Percentiles rank a stretch among this genome's conserved stretches.
Conservation (phyloP, 1,140 invertebrate genomes). For the Pogonognathellus flavescens region DNA sequence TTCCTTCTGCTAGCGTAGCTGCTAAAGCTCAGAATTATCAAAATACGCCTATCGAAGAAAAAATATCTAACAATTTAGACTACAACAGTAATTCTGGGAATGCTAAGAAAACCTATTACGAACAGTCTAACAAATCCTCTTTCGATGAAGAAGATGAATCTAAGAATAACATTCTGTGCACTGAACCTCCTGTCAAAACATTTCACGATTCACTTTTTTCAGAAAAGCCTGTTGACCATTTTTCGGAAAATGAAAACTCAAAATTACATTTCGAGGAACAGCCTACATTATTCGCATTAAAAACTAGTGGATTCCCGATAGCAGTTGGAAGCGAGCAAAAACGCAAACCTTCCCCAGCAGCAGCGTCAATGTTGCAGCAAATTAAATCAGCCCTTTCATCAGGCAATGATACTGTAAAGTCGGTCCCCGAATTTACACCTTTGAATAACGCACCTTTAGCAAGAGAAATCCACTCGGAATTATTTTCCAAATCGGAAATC, state of each 20-base stretch:
- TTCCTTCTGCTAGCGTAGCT: neutral
- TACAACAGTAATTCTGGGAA: neutral
- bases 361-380: neutral
- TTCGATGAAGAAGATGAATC: slow-evolving; percentile 3
- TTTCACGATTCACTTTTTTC: neutral
- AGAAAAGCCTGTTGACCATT: neutral
- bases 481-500: neutral
- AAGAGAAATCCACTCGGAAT: neutral
- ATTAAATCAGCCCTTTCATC: neutral
- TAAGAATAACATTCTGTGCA: neutral
- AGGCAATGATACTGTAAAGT: neutral
- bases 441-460: neutral
- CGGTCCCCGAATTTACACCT: neutral
- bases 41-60: neutral
- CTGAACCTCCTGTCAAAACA: neutral
- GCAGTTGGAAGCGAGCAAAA: slow-evolving; percentile 10
- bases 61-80: slow-evolving; percentile 22
- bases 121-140: slow-evolving; percentile 3
- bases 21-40: neutral
- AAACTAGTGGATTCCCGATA: neutral
- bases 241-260: neutral
- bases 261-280: neutral
- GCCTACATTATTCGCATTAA: neutral
- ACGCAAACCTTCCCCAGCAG: neutral
- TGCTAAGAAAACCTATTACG: slow-evolving; percentile 2